Evolutionary conservation across 2,888 invertebrate species (phyloP).

Genomic region (Allolobophora icterica): DNA sequence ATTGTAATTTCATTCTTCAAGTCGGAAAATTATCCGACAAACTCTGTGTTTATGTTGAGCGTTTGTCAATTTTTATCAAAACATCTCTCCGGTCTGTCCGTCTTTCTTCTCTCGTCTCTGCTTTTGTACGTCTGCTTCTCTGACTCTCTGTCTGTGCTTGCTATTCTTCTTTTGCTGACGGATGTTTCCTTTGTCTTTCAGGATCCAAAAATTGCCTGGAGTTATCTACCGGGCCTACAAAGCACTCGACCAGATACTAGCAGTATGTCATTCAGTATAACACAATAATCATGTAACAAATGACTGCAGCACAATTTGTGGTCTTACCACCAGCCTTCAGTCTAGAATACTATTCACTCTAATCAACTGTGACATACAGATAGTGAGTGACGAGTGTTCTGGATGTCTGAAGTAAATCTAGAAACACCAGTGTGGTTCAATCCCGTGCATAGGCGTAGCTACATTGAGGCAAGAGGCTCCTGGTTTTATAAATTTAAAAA

Average conservation of each 20-base stretch:
- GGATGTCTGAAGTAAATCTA: no score
- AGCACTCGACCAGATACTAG: conserved; percentile 26
- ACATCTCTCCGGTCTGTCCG: no score
- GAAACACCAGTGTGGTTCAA: no score
- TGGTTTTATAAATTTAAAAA: no score
- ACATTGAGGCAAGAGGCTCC: no score
- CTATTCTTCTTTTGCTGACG: background rate
- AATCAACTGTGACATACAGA: no score
- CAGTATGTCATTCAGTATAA: background rate
- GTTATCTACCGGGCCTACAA: background rate
- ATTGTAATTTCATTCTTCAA: no score
- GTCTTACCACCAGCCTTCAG: background rate
- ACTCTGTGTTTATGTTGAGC: no score
- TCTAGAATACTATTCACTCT: background rate
- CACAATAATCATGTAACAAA: background rate
- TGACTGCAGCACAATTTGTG: background rate
- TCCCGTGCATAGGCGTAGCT: no score
- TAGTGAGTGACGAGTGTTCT: no score
- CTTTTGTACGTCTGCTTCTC: background rate
- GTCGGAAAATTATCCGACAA: no score
- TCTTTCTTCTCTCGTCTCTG: background rate
- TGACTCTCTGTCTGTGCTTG: background rate
- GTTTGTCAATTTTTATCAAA: no score
- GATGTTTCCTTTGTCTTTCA: background rate
- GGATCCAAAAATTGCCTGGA: conserved; percentile 27